A percentile compares a stretch with the other conserved stretches of the same genome.
Evolutionary conservation across 2,797 vertebrate genomes (phyloP).

Genomic region (Chanos chanos): DNA sequence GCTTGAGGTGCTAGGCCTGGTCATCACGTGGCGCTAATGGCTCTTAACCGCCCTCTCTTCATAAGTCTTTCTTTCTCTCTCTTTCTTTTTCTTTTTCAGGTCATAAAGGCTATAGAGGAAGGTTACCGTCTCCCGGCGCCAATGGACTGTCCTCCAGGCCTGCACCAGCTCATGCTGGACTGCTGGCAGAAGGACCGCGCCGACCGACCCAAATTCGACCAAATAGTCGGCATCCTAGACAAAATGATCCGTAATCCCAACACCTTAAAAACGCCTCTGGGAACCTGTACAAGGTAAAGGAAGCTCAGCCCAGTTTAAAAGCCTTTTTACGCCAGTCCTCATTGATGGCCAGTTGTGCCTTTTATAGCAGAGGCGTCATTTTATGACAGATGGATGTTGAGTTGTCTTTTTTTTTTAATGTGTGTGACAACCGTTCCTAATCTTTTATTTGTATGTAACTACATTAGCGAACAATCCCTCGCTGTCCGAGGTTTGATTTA

Average conservation of each 20-base stretch:
- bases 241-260: slow-evolving; percentile 99
- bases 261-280: slow-evolving; percentile 93
- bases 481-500: slow-evolving; percentile 57
- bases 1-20: background rate
- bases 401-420: slow-evolving; percentile 5
- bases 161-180: slow-evolving; percentile 97
- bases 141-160: slow-evolving; percentile 95
- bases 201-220: slow-evolving; percentile 96
- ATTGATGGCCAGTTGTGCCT: background rate
- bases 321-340: background rate
- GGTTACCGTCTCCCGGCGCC: slow-evolving; percentile 96
- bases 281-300: slow-evolving; percentile 92
- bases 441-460: slow-evolving; percentile 40
- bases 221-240: slow-evolving; percentile 94
- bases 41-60: background rate
- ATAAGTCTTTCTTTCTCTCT: background rate
- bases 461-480: slow-evolving; percentile 55
- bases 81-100: slow-evolving; percentile 63
- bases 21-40: slow-evolving; percentile 5
- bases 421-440: slow-evolving; percentile 18
- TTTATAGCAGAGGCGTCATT: slow-evolving; percentile 1
- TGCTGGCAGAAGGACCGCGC: slow-evolving; percentile 97
- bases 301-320: background rate
- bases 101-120: slow-evolving; percentile 98
- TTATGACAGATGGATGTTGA: slow-evolving; percentile 9